These are phyloP conservation scores for Drosophila lacertosa DNA, from an alignment of 1,140 invertebrate species.

Conservation along the genomic window DNA sequence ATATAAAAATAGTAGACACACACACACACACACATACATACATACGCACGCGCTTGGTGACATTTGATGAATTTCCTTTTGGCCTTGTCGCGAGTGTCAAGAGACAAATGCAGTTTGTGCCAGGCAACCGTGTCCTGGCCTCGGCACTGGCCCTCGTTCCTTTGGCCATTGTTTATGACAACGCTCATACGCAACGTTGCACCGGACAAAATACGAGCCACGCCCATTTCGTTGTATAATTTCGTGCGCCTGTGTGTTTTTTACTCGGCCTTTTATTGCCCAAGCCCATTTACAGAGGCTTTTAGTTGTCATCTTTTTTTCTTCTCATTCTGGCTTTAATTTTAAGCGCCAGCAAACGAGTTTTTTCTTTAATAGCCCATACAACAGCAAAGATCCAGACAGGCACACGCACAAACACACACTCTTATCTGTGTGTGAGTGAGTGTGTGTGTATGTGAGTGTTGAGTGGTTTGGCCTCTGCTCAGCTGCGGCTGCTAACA, in stretches of 20 bases:
- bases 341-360: constrained; percentile 24
- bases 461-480: constrained; percentile 60
- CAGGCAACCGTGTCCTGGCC: constrained; percentile 18
- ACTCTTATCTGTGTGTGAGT: constrained; percentile 1
- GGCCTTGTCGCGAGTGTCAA: constrained; percentile 71
- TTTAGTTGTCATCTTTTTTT: constrained; percentile 5
- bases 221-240: constrained; percentile 5
- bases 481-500: constrained; percentile 65
- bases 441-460: constrained; percentile 26
- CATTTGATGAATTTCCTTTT: constrained; percentile 75
- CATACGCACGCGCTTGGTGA: constrained; percentile 23
- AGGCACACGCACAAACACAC: neutral
- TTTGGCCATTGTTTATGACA: constrained; percentile 56
- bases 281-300: constrained; percentile 35
- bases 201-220: constrained; percentile 37
- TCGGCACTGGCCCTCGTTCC: constrained; percentile 5
- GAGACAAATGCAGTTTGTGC: constrained; percentile 48
- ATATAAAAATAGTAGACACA: constrained; percentile 1
- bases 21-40: constrained; percentile 24
- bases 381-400: constrained; percentile 1
- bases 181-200: constrained; percentile 39
- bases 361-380: constrained; percentile 33
- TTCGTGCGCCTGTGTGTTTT: neutral
- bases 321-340: constrained; percentile 17
- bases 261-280: constrained; percentile 31